Conservation (phyloP, 2,888 invertebrate genomes). For the Sabatieria punctata region DNA sequence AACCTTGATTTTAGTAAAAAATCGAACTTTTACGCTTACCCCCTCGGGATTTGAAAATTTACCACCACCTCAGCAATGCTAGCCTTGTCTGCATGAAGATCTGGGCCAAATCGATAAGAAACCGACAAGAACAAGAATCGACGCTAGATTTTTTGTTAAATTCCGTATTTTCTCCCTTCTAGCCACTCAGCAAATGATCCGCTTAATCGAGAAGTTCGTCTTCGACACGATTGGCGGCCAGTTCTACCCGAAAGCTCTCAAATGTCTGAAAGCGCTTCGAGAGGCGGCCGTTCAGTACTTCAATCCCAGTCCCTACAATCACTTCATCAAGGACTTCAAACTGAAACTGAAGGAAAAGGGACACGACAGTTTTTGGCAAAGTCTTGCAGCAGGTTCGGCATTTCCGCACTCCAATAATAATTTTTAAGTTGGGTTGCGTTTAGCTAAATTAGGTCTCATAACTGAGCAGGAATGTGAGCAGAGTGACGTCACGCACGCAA, state of each 20-base stretch:
- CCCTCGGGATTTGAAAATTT: too few species aligned
- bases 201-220: not conserved
- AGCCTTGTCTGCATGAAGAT: too few species aligned
- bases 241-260: not conserved
- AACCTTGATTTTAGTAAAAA: too few species aligned
- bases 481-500: not conserved
- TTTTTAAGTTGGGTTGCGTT: not conserved
- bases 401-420: not conserved
- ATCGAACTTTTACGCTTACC: too few species aligned
- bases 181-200: not conserved
- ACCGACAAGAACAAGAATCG: too few species aligned
- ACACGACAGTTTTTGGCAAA: not conserved
- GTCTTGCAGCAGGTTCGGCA: too few species aligned
- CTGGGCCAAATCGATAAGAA: too few species aligned
- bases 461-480: not conserved
- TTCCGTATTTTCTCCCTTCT: too few species aligned
- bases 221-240: not conserved
- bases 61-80: too few species aligned
- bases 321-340: not conserved
- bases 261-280: not conserved
- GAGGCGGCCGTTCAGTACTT: not conserved
- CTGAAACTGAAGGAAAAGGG: not conserved
- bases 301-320: not conserved
- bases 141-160: too few species aligned
- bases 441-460: not conserved